Conservation (phyloP, 2,888 invertebrate species). For the Euzophera pinguis region DNA sequence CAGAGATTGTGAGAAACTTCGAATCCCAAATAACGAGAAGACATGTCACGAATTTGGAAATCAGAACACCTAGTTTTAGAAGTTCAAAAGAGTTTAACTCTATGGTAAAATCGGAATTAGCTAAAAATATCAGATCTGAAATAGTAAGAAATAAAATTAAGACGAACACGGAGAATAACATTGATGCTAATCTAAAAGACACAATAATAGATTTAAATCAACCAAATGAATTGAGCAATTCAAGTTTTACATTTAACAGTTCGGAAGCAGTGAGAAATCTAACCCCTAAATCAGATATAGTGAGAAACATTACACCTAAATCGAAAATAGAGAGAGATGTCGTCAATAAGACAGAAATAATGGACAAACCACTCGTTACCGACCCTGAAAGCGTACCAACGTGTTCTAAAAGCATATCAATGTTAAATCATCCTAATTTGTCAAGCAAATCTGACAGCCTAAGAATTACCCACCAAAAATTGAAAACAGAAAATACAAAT, state of each 20-base stretch:
- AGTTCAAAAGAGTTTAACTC: neutral
- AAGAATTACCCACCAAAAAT: neutral
- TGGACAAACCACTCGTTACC: neutral
- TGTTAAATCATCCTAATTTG: neutral
- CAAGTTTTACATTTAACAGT: too few relatives aligned
- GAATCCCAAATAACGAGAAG: neutral
- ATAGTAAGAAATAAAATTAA: neutral
- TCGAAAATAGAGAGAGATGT: neutral
- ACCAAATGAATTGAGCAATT: neutral
- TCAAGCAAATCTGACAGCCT: neutral
- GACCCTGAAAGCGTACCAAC: neutral
- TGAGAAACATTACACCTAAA: neutral
- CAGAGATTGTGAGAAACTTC: neutral
- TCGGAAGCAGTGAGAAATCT: too few relatives aligned
- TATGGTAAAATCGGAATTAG: neutral
- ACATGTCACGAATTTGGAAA: neutral
- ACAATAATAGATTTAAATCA: neutral
- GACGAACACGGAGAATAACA: neutral
- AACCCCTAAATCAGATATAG: neutral
- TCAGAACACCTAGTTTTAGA: neutral
- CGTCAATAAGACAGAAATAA: neutral
- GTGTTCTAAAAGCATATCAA: slow-evolving; percentile 1
- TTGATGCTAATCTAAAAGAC: neutral
- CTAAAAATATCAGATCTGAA: neutral
- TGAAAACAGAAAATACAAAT: neutral